These are phyloP conservation scores for Phrixothrix hirtus DNA, from an alignment of 2,888 invertebrate species.

Conservation along the genomic window DNA sequence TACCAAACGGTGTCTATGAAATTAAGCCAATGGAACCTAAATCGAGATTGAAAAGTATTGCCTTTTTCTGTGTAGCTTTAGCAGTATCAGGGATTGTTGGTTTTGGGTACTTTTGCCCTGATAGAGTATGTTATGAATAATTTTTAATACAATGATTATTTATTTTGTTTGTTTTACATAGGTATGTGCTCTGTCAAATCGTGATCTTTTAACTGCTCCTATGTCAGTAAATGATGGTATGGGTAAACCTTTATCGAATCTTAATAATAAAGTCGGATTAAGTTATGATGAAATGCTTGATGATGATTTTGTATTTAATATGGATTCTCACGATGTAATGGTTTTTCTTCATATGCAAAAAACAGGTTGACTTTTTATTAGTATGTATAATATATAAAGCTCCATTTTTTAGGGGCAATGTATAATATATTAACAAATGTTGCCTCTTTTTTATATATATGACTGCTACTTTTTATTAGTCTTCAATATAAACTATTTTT, in stretches of 20 bases:
- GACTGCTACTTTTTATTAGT: too few species aligned
- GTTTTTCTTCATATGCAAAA: conserved; percentile 99
- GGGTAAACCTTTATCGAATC: conserved; percentile 50
- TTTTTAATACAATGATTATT: conserved; percentile 12
- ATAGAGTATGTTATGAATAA: conserved; percentile 66
- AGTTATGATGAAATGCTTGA: conserved; percentile 87
- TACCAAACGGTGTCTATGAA: conserved; percentile 78
- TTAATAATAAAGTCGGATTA: conserved; percentile 66
- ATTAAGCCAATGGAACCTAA: conserved; percentile 84
- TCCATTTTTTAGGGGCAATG: too few species aligned
- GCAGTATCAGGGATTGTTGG: conserved; percentile 86
- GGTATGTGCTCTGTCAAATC: conserved; percentile 75
- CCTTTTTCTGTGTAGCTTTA: conserved; percentile 78
- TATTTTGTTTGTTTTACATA: conserved; percentile 47
- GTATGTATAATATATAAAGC: too few species aligned
- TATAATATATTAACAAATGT: too few species aligned
- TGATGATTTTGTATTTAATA: conserved; percentile 86
- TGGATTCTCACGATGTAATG: conserved; percentile 94
- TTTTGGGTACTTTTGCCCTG: conserved; percentile 88
- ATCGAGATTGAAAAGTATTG: conserved; percentile 77
- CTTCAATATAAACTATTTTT: too few species aligned
- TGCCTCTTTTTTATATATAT: not conserved
- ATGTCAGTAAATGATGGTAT: conserved; percentile 59
- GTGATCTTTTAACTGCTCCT: conserved; percentile 54
- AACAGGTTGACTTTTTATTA: too few species aligned